Conservation (phyloP, 2,797 vertebrate genomes). For the Monodelphis domestica region DNA sequence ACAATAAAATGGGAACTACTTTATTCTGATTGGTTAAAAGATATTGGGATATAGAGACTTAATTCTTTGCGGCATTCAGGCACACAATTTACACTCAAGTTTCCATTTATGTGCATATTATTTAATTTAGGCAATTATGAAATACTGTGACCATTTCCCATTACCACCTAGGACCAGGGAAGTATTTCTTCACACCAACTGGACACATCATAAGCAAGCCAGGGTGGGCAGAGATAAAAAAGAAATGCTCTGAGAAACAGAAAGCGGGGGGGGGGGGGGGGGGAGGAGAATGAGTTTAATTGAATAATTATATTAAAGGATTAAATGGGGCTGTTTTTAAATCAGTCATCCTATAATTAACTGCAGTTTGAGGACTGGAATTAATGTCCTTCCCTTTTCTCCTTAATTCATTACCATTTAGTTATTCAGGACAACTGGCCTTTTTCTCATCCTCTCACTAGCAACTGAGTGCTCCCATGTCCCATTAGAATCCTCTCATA, state of each 20-base stretch:
- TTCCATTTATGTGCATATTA: constrained; percentile 63
- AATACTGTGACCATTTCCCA: constrained; percentile 45
- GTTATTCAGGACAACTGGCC: constrained; percentile 60
- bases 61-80: constrained; percentile 44
- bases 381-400: constrained; percentile 65
- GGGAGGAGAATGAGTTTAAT: constrained; percentile 70
- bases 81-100: constrained; percentile 32
- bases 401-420: constrained; percentile 49
- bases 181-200: constrained; percentile 40
- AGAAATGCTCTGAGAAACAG: constrained; percentile 57
- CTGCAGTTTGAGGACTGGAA: constrained; percentile 58
- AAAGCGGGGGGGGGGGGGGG: constrained; percentile 45
- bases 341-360: constrained; percentile 73
- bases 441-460: constrained; percentile 38
- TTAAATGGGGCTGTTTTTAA: constrained; percentile 75
- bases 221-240: not conserved
- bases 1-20: constrained; percentile 69
- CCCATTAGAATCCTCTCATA: constrained; percentile 13
- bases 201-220: constrained; percentile 50
- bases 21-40: constrained; percentile 64
- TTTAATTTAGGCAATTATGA: constrained; percentile 73
- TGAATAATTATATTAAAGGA: constrained; percentile 71
- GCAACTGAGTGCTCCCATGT: not conserved
- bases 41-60: constrained; percentile 34
- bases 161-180: constrained; percentile 64